Base-by-base conservation (phyloP, 1,140 invertebrate species). In the Radopholus similis region DNA sequence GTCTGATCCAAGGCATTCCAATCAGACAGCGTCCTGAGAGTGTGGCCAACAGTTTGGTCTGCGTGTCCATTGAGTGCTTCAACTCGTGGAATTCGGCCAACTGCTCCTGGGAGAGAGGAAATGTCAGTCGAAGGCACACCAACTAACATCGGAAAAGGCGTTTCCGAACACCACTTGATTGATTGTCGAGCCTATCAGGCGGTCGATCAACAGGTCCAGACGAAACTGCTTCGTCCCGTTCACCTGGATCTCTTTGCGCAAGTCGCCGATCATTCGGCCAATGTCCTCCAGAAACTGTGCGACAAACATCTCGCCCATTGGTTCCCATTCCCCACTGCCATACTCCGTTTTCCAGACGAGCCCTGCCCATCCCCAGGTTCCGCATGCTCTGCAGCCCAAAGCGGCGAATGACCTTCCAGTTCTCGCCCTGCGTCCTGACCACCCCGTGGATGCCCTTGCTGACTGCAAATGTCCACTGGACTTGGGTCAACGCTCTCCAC, bases 371-470 rank as follows among this genome's bases (percentile, higher is more conserved):
- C 15, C 72, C 72, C 21, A 74, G 51, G 47, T 75, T 74, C 28
- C 67, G 38, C 18, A 74, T 40, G 26, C 66, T 71, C 23, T 70
- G 72, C 15, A 74, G 59, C 13, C 65, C 51, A 38, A 74, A 74
- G 18, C 72, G 59, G n/a, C 72, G 11, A 4, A 32, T 57, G 23
- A 9, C 38, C 34, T 38, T 68, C 62, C 11, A 63, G 11, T 21
- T 15, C 21, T 15, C 66, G 21, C 26, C 72, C 42, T 18, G 68
- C 62, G 18, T 32, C n/a, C 13, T 40, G 26, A 38, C 35, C 15
- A 66, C 57, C 4, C 37, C 64, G 34, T 66, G 30, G 28, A 35
- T 8, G 9, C n/a, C 44, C 34, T 21, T 34, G 15, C 32, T 42
- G 13, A 44, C 23, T 11, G 18, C 2, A 3, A 15, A 13, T 30